Percentiles rank a stretch among this genome's conserved stretches.
Evolutionary conservation across 1,140 invertebrate species (phyloP).

Genomic region (Brachionus asplanchnoidis): DNA sequence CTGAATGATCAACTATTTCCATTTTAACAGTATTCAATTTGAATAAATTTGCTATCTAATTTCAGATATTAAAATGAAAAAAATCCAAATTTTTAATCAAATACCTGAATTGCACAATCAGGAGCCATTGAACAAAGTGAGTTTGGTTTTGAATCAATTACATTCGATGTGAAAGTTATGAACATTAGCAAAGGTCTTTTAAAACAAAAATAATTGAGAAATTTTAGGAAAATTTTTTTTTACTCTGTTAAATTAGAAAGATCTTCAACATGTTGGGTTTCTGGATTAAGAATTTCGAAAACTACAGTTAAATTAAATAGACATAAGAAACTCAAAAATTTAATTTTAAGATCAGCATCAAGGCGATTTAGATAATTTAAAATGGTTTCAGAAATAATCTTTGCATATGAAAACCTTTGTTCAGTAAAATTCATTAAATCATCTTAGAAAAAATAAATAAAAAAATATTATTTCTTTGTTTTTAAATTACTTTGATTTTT

Average conservation of each 20-base stretch:
- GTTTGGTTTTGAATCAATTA: conserved; percentile 47
- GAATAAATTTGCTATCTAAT: conserved; percentile 46
- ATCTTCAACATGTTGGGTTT: conserved; percentile 59
- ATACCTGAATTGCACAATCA: conserved; percentile 52
- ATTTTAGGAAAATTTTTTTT: not conserved
- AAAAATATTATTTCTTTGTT: not conserved
- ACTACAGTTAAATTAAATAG: conserved; percentile 54
- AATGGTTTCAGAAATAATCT: conserved; percentile 52
- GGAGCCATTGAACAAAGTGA: conserved; percentile 52
- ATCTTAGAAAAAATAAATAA: conserved; percentile 43
- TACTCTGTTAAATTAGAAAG: conserved; percentile 52
- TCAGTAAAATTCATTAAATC: conserved; percentile 57
- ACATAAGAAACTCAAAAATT: conserved; percentile 49
- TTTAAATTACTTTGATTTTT: conserved; percentile 48
- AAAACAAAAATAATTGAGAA: not conserved
- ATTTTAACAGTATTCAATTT: conserved; percentile 46
- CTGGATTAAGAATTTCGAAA: conserved; percentile 58
- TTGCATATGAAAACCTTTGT: conserved; percentile 53
- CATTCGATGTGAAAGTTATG: conserved; percentile 55
- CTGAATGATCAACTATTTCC: conserved; percentile 43
- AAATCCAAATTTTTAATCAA: not conserved
- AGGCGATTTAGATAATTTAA: conserved; percentile 50
- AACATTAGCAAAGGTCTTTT: conserved; percentile 53
- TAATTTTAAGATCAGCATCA: conserved; percentile 39
- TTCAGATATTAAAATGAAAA: not conserved